Evolutionary conservation across 1,140 invertebrate species (phyloP), one percentile per base, ranked within the genome.

Genomic region (Coptotermes formosanus): DNA sequence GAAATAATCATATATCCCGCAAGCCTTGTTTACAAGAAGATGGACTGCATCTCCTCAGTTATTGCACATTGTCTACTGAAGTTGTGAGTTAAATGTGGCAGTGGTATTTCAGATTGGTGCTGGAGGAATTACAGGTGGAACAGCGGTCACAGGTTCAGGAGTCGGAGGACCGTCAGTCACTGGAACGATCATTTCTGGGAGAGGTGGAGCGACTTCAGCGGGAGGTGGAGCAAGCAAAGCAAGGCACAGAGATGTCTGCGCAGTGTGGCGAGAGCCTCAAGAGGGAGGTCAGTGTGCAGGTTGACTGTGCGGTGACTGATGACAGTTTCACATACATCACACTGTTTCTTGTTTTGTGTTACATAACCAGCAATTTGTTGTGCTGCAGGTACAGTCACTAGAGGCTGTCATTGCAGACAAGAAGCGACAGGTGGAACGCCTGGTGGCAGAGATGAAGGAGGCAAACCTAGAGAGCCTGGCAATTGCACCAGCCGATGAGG

Each of bases 391-490:
- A 6, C 92, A 94, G 38, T 93, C 94, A 87, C 91, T 97, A 88
- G 96, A 97, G 90, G 93, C 93, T 82, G 95, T 95, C 0, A 97
- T 97, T 89, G 94, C 95, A 86, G 96, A 97, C 86, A 97, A 97
- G 90, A 97, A 97, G 90, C 92, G 95, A 82, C 95, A 97, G 92
- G 95, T 97, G 38, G 97, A 97, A 88, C 93, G 95, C 87, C 91
- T 98, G 86, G 96, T 97, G 12, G 93, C 95, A 48, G 96, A 98
- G 89, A 97, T 98, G 95, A 97, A 98, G 90, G 96, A 97, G 90
- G 97, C 96, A 3, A 98, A 98, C 91, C 91, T 98, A 52, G 95
- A 97, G 91, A 97, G 96, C 90, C 91, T 98, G 64, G 95, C 95
- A n/a, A 95, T 96, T 87, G 95, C 96, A 82, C 95, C 96, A 82